Evolutionary conservation across 1,140 invertebrate species (phyloP).

Genomic region (Leptinotarsa lineolata): DNA sequence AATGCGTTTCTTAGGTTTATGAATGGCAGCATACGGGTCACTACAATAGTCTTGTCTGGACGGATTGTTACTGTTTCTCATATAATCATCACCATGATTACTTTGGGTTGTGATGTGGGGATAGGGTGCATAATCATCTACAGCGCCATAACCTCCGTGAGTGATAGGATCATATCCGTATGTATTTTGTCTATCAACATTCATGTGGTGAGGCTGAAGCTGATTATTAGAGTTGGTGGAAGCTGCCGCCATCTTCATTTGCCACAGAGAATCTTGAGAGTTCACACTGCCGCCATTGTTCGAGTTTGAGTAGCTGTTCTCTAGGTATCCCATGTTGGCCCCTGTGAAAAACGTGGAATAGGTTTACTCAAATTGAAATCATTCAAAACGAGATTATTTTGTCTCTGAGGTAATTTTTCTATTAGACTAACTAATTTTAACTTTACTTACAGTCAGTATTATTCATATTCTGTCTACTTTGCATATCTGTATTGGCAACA

Average conservation of each 20-base stretch:
- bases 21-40: slow-evolving; percentile 82
- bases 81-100: slow-evolving; percentile 67
- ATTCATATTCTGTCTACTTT: slow-evolving; percentile 66
- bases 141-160: slow-evolving; percentile 79
- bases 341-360: slow-evolving; percentile 57
- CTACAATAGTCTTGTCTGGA: slow-evolving; percentile 83
- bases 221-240: slow-evolving; percentile 64
- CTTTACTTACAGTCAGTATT: slow-evolving; percentile 73
- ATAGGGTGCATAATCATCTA: slow-evolving; percentile 85
- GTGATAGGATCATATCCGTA: slow-evolving; percentile 77
- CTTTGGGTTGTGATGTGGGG: slow-evolving; percentile 73
- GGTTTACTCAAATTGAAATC: not conserved
- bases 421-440: not conserved
- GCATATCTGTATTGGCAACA: slow-evolving; percentile 59
- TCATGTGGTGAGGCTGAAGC: slow-evolving; percentile 61
- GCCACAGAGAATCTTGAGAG: slow-evolving; percentile 93
- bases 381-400: not conserved
- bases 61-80: slow-evolving; percentile 75
- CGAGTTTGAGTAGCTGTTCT: slow-evolving; percentile 89
- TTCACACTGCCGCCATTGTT: slow-evolving; percentile 92
- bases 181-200: slow-evolving; percentile 66
- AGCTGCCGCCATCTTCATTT: slow-evolving; percentile 83
- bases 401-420: not conserved
- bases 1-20: slow-evolving; percentile 82
- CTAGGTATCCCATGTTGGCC: slow-evolving; percentile 86